Conservation (phyloP, 2,797 vertebrate species). For the Sebastes taczanowskii region DNA sequence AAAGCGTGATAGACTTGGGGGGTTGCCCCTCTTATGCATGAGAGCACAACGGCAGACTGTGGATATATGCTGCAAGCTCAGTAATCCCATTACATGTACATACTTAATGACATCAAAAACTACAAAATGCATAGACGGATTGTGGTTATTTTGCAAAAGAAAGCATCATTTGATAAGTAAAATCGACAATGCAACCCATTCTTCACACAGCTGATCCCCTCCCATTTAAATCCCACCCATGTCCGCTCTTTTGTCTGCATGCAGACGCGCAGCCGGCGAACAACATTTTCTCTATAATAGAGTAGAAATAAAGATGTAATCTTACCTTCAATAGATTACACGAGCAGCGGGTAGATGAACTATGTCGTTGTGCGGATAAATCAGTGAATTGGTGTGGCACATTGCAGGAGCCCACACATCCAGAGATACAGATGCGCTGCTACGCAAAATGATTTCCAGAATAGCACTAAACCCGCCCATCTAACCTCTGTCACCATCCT, state of each 20-base stretch:
- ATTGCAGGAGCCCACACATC: not conserved
- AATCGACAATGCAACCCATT: slow-evolving; percentile 56
- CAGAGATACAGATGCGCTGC: slow-evolving; percentile 76
- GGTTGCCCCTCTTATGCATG: slow-evolving; percentile 16
- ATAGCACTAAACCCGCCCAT: slow-evolving; percentile 71
- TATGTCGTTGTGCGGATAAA: not conserved
- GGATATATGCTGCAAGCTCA: not conserved
- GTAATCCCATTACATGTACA: not conserved
- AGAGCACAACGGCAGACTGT: slow-evolving; percentile 6
- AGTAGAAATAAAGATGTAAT: not conserved
- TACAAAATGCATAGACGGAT: not conserved
- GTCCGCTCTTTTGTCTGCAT: slow-evolving; percentile 76
- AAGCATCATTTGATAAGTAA: not conserved
- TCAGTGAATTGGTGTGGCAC: not conserved
- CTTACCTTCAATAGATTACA: slow-evolving; percentile 62
- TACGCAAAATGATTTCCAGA: slow-evolving; percentile 64
- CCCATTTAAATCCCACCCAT: slow-evolving; percentile 82
- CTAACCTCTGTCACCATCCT: slow-evolving; percentile 1
- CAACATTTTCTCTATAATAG: not conserved
- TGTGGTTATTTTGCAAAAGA: not conserved
- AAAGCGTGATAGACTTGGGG: slow-evolving; percentile 31
- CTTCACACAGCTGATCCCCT: slow-evolving; percentile 74
- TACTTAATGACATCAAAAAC: not conserved
- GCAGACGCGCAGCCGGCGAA: slow-evolving; percentile 44
- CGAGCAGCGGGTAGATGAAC: not conserved